Conservation (phyloP, 2,113 vertebrate species). For the Ctenodactylus gundi region DNA sequence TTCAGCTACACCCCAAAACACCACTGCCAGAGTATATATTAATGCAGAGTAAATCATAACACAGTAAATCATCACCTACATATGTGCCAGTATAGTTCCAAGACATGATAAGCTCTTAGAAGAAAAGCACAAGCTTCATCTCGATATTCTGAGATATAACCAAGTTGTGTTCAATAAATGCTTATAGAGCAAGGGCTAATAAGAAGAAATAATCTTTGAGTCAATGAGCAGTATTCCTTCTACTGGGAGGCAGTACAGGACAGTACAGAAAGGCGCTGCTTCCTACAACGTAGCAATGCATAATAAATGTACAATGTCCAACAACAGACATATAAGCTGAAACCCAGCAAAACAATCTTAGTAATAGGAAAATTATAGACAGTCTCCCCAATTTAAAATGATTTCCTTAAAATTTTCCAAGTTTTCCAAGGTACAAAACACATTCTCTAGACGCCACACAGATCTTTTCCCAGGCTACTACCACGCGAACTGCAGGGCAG, state of each 20-base stretch:
- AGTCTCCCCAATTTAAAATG: background rate
- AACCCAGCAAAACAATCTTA: background rate
- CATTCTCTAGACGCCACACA: no score
- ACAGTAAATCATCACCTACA: background rate
- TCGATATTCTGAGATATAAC: background rate
- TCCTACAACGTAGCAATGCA: accelerated
- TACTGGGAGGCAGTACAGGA: background rate
- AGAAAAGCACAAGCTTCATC: background rate
- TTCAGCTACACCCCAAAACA: background rate
- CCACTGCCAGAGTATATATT: background rate
- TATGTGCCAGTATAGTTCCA: background rate
- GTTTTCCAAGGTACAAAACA: background rate
- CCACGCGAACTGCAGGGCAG: background rate
- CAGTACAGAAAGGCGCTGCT: background rate
- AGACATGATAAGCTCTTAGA: background rate
- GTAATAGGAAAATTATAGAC: background rate
- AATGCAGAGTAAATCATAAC: no score
- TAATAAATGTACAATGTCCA: no score
- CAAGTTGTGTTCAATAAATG: background rate
- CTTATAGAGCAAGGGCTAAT: background rate
- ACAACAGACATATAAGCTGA: background rate
- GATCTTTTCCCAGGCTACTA: background rate
- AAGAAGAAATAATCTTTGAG: background rate
- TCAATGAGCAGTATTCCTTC: background rate
- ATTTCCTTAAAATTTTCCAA: background rate